phyloP scores from a whole-genome alignment of 2,888 invertebrate genomes.

The Nectonema munidae region DNA sequence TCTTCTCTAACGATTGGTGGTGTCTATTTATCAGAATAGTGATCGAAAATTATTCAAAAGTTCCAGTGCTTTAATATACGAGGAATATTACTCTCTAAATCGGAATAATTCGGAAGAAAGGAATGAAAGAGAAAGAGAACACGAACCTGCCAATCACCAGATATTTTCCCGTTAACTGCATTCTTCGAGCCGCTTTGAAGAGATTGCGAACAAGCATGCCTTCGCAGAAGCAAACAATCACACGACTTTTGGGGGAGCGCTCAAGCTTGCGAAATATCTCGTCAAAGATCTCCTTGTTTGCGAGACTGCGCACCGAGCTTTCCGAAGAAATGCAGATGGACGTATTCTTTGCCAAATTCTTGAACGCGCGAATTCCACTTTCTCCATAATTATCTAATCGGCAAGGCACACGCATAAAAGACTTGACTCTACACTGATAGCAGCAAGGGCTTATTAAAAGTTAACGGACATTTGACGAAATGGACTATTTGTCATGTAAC shows the following conservation, averaged over 20 bases:
- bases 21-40: too few relatives aligned
- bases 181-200: conserved; percentile 30
- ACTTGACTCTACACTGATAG: too few relatives aligned
- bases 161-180: conserved; percentile 30
- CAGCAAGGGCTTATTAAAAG: too few relatives aligned
- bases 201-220: conserved; percentile 36
- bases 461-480: too few relatives aligned
- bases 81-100: too few relatives aligned
- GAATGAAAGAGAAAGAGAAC: neutral
- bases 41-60: too few relatives aligned
- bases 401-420: too few relatives aligned
- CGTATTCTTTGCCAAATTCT: conserved; percentile 33
- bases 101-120: too few relatives aligned
- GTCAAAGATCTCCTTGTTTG: conserved; percentile 30
- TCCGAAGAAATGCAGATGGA: conserved; percentile 39
- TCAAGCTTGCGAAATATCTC: conserved; percentile 17
- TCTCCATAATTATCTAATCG: conserved; percentile 42
- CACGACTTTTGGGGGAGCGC: conserved; percentile 27
- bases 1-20: too few relatives aligned
- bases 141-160: conserved; percentile 35
- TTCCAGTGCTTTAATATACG: too few relatives aligned
- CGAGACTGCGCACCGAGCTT: conserved; percentile 32
- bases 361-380: conserved; percentile 39
- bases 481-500: too few relatives aligned
- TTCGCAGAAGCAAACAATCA: conserved; percentile 45